Conservation (phyloP, 2,888 invertebrate genomes). For the Torymus texanus region DNA sequence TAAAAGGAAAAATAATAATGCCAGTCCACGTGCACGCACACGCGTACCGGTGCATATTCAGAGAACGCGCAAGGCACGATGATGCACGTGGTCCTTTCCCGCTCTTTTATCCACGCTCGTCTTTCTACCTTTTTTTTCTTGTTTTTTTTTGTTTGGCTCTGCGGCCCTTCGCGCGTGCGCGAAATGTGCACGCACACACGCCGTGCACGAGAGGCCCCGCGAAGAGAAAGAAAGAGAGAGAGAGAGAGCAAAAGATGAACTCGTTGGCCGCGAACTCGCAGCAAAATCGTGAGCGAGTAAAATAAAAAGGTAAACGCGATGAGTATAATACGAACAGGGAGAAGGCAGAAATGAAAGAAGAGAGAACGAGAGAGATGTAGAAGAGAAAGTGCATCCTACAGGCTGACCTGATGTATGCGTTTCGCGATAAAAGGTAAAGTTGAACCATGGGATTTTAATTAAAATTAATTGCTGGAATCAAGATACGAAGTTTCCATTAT, state of each 20-base stretch:
- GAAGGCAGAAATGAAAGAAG: no score
- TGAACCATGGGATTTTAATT: slow-evolving; percentile 5
- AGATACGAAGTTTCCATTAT: background rate
- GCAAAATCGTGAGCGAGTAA: background rate
- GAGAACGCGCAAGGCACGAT: no score
- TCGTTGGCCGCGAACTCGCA: background rate
- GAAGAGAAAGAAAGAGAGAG: no score
- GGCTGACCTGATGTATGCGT: no score
- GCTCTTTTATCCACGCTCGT: no score
- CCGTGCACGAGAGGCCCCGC: background rate
- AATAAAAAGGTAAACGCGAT: no score
- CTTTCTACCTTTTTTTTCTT: no score
- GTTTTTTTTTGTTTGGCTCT: background rate
- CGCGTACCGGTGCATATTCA: background rate
- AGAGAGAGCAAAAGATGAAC: background rate
- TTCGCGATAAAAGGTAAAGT: no score
- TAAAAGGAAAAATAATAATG: slow-evolving; percentile 1
- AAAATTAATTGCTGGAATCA: background rate
- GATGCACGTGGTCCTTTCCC: no score
- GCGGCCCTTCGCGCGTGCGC: background rate
- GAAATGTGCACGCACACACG: background rate
- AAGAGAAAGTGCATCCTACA: no score
- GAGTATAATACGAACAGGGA: no score
- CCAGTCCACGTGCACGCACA: background rate
- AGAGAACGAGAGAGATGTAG: no score